Base-by-base conservation (phyloP, 2,797 vertebrate species). In the Arctocebus calabarensis region DNA sequence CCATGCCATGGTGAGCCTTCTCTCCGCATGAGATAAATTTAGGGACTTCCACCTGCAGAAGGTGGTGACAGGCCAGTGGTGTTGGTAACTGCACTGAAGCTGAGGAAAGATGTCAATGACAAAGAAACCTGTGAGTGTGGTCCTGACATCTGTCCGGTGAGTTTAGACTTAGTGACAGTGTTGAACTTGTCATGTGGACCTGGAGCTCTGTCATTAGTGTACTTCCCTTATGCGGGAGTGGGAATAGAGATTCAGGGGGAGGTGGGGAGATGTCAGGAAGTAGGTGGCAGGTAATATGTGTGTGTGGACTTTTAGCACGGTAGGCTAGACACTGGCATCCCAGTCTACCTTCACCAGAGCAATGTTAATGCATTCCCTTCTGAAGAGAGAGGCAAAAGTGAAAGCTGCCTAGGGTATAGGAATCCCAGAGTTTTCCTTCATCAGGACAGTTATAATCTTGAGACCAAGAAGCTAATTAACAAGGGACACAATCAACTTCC, bases 381-480 rank as follows among this genome's bases (percentile, higher is more conserved):
- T 81, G 37, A 75, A 66, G n/a, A 62, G 32, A 81, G 77, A 82
- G 20, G 1, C 16, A 74, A 57, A 83, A 66, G 23, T 20, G 37
- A 79, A 40, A 14, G 7, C 61, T 79, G 11, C 45, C 7, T 32
- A 5, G 66, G 25, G 52, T 64, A 4, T 14, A 52, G 40, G 62
- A 45, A 64, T 86, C 48, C 25, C 34, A 19, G 0, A 1, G 4
- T 68, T 89, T 75, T 14, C 23, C 12, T 64, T 84, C 19, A 25
- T 71, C 66, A 84, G 16, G 52, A 25, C 9, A 64, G 34, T 75
- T 75, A 68, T 9, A 90, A 0, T 55, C 37, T 82, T 74, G 45
- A 92, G 25, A 71, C 34, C 22, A 37, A 43, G 29, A 84, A 79
- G 1, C n/a, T 93, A 23, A 78, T 82, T 81, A 55, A 34, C n/a